These are phyloP conservation scores for Pseudoips prasinana DNA, from an alignment of 2,888 invertebrate species.

Conservation along the genomic window DNA sequence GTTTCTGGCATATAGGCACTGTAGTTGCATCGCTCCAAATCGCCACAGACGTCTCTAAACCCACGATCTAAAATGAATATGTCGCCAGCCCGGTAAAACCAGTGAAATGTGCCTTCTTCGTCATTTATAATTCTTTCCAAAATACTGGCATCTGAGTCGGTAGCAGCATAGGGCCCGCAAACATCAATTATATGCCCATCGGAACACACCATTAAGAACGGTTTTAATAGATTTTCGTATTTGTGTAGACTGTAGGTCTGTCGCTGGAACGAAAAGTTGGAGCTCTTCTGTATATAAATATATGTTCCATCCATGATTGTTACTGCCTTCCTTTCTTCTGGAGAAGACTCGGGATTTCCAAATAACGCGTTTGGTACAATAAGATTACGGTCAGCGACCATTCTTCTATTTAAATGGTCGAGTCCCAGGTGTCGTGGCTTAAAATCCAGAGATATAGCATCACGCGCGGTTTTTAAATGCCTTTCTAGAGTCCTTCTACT, in stretches of 20 bases:
- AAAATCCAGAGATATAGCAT: no score
- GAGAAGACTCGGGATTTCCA: constrained; percentile 5
- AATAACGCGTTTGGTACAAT: no score
- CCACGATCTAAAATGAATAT: constrained; percentile 1
- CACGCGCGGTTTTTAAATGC: no score
- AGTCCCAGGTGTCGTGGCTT: no score
- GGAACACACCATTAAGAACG: no score
- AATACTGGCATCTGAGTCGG: not conserved
- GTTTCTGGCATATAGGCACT: not conserved
- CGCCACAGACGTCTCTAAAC: not conserved
- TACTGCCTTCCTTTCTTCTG: constrained; percentile 68
- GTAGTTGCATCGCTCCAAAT: not conserved
- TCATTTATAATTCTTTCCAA: not conserved
- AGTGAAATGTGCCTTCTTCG: not conserved
- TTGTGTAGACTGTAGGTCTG: constrained; percentile 3
- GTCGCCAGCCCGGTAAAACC: no score
- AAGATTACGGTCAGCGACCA: no score
- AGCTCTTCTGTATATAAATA: constrained; percentile 5
- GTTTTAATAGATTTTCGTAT: no score
- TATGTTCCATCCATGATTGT: constrained; percentile 12
- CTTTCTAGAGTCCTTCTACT: no score
- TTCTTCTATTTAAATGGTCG: no score
- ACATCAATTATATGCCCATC: constrained; percentile 8
- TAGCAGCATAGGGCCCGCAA: not conserved
- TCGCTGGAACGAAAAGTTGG: constrained; percentile 5